Evolutionary conservation across 2,113 vertebrate species (phyloP).

Genomic region (Centropus bengalensis): DNA sequence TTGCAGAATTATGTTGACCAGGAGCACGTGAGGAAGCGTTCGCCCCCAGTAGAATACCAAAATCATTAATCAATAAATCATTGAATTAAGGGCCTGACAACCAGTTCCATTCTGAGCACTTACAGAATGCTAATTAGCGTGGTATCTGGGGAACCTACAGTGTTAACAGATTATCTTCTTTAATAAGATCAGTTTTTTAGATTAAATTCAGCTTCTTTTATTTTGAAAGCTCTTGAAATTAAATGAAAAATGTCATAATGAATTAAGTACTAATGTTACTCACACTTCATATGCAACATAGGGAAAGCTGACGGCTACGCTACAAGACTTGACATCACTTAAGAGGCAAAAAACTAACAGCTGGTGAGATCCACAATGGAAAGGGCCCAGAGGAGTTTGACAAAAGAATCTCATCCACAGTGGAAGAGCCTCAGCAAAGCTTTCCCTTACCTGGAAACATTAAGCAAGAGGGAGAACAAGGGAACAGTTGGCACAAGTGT

Average conservation of each 20-base stretch:
- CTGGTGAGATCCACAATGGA: neutral
- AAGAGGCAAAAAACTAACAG: slow-evolving; percentile 22
- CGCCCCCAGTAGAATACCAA: slow-evolving; percentile 25
- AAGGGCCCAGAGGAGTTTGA: neutral
- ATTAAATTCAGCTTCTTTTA: slow-evolving; percentile 23
- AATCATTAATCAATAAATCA: slow-evolving; percentile 50
- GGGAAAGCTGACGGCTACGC: neutral
- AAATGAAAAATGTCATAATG: slow-evolving; percentile 20
- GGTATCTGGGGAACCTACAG: neutral
- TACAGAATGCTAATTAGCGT: slow-evolving; percentile 28
- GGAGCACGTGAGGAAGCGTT: slow-evolving; percentile 1
- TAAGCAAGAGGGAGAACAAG: neutral
- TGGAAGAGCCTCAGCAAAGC: neutral
- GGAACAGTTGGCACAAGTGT: neutral
- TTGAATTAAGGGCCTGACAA: slow-evolving; percentile 4
- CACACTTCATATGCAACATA: neutral
- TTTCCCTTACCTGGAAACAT: neutral
- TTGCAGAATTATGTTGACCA: slow-evolving; percentile 6
- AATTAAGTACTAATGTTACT: slow-evolving; percentile 42
- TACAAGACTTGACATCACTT: neutral
- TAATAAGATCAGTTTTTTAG: neutral
- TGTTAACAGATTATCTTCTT: neutral
- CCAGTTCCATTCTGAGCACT: neutral
- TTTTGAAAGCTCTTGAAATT: slow-evolving; percentile 43
- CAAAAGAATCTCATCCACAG: neutral